These are phyloP conservation scores for Ceriagrion tenellum DNA, from an alignment of 2,888 invertebrate genomes.

Conservation along the genomic window DNA sequence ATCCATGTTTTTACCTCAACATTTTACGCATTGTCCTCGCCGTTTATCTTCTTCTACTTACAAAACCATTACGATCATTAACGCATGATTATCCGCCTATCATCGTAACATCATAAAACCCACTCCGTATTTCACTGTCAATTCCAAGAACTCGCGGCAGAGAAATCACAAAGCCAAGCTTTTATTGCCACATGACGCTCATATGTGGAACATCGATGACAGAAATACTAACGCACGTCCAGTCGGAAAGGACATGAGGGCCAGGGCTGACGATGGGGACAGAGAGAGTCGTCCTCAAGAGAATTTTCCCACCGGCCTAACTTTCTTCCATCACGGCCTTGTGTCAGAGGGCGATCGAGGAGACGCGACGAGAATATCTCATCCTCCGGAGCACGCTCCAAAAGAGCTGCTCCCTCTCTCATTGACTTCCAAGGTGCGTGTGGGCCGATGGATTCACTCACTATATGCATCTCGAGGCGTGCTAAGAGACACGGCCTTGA, in stretches of 20 bases:
- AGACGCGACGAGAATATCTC: neutral
- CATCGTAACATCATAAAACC: too few species aligned
- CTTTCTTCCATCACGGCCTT: neutral
- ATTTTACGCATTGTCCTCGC: too few species aligned
- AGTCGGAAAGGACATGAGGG: neutral
- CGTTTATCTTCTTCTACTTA: too few species aligned
- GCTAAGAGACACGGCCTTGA: conserved; percentile 11
- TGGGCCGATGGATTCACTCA: conserved; percentile 1
- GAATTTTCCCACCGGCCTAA: neutral
- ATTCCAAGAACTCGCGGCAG: neutral
- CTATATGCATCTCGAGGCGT: neutral
- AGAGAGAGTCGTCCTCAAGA: neutral
- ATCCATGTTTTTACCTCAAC: too few species aligned
- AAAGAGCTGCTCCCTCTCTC: neutral
- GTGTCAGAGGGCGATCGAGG: neutral
- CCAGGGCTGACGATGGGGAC: neutral
- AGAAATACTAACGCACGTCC: neutral
- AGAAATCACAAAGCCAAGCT: neutral
- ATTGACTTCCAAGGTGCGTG: conserved; percentile 10
- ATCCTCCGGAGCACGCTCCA: neutral
- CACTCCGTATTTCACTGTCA: too few species aligned
- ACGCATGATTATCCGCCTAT: too few species aligned
- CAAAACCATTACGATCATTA: too few species aligned
- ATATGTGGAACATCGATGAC: neutral
- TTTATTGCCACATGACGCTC: neutral